Conservation (phyloP, 2,888 invertebrate genomes). For the Rhagonycha fulva region DNA sequence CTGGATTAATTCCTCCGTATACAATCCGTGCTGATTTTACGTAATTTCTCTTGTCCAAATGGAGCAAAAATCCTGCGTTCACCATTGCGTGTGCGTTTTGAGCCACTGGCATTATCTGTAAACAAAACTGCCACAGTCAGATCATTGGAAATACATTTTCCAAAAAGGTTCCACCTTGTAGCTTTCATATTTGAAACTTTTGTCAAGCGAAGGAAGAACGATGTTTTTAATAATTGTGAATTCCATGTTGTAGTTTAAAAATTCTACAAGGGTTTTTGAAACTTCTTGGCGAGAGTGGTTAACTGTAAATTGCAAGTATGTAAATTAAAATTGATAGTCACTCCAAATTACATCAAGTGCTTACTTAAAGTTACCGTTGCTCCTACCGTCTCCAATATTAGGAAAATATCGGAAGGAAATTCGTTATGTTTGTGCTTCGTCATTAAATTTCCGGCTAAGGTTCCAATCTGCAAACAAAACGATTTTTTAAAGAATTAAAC, state of each 20-base stretch:
- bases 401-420: conserved; percentile 75
- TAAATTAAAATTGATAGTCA: conserved; percentile 52
- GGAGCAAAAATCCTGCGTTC: conserved; percentile 70
- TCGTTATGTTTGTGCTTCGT: conserved; percentile 69
- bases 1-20: conserved; percentile 65
- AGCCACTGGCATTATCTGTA: conserved; percentile 67
- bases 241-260: conserved; percentile 30
- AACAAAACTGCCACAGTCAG: conserved; percentile 35
- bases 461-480: conserved; percentile 60
- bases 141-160: not conserved
- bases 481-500: not conserved
- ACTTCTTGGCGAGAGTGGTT: conserved; percentile 36
- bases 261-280: conserved; percentile 33
- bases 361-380: conserved; percentile 55
- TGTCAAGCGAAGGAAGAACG: conserved; percentile 56
- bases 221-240: conserved; percentile 54
- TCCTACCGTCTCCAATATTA: conserved; percentile 66
- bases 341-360: conserved; percentile 27
- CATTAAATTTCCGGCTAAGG: conserved; percentile 72
- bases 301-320: conserved; percentile 36
- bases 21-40: conserved; percentile 51
- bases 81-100: conserved; percentile 76
- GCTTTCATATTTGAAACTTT: conserved; percentile 41
- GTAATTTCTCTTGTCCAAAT: conserved; percentile 50
- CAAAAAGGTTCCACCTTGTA: conserved; percentile 11